A percentile compares a stretch with the other conserved stretches of the same genome.
phyloP scores from a whole-genome alignment of 2,113 vertebrate genomes.

The Ictalurus furcatus region DNA sequence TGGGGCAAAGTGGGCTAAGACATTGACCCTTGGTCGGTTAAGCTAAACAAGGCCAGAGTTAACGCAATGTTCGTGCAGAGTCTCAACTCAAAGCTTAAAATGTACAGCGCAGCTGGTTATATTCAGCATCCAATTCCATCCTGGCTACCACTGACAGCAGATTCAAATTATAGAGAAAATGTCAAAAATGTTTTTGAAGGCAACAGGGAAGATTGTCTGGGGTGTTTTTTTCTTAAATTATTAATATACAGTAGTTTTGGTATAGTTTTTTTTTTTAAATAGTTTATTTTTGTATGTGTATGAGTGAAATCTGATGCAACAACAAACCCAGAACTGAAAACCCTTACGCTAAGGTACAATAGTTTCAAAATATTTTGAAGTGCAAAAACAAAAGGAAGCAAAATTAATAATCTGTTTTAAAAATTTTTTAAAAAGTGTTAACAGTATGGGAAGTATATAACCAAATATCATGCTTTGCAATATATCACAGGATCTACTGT shows the following conservation, averaged over 20 bases:
- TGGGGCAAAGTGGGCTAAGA: constrained; percentile 47
- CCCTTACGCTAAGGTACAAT: not conserved
- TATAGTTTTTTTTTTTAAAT: not conserved
- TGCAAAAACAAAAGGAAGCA: not conserved
- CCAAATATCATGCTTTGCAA: not conserved
- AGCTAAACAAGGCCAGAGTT: constrained; percentile 39
- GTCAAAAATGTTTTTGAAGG: constrained; percentile 7
- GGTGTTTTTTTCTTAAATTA: not conserved
- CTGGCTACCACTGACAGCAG: not conserved
- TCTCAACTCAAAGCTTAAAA: constrained; percentile 1
- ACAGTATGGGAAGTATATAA: not conserved
- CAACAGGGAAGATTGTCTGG: not conserved
- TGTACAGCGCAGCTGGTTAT: constrained; percentile 25
- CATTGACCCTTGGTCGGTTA: constrained; percentile 51
- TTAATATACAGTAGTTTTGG: not conserved
- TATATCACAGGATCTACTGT: not conserved
- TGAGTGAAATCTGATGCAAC: constrained; percentile 23
- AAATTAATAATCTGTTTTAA: not conserved
- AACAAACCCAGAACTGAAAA: constrained; percentile 10
- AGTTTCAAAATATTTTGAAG: not conserved
- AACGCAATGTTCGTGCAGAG: not conserved
- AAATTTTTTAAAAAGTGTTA: not conserved
- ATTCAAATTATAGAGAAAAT: constrained; percentile 13
- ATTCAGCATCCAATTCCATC: not conserved
- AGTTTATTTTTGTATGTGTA: not conserved